These are phyloP conservation scores for Myotis davidii DNA, from an alignment of 2,113 vertebrate species.

Conservation along the genomic window DNA sequence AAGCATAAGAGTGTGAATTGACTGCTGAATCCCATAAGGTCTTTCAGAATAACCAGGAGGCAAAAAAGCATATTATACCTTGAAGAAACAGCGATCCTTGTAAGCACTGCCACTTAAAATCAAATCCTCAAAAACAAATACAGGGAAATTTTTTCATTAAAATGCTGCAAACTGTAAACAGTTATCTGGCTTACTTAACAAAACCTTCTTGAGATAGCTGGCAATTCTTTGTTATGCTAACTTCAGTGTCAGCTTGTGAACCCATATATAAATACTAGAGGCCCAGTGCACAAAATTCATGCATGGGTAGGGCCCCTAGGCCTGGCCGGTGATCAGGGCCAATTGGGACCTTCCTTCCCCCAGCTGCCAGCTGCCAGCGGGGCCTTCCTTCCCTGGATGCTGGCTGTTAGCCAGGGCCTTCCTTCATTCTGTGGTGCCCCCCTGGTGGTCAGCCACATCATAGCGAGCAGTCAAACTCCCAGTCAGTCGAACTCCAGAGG, in stretches of 20 bases:
- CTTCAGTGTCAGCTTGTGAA: background rate
- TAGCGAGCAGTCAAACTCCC: no score
- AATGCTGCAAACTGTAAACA: constrained; percentile 6
- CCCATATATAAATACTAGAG: background rate
- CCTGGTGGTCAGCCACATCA: no score
- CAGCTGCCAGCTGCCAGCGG: no score
- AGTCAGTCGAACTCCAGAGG: no score
- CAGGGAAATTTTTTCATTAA: constrained; percentile 66
- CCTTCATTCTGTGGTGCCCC: no score
- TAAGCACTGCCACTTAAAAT: constrained; percentile 92
- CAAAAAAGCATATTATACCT: constrained; percentile 86
- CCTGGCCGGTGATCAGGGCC: no score
- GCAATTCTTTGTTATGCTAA: constrained; percentile 29
- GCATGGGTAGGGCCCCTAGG: no score
- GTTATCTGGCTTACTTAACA: constrained; percentile 49
- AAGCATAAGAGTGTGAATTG: constrained; percentile 32
- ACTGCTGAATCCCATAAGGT: constrained; percentile 83
- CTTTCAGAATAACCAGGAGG: constrained; percentile 52
- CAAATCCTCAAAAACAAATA: constrained; percentile 91
- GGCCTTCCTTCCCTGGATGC: no score
- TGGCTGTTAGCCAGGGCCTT: no score
- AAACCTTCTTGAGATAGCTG: background rate
- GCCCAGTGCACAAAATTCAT: no score
- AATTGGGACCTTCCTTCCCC: no score
- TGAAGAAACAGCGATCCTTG: constrained; percentile 89